Conservation (phyloP, 2,797 vertebrate species). For the Clarias pachynema region DNA sequence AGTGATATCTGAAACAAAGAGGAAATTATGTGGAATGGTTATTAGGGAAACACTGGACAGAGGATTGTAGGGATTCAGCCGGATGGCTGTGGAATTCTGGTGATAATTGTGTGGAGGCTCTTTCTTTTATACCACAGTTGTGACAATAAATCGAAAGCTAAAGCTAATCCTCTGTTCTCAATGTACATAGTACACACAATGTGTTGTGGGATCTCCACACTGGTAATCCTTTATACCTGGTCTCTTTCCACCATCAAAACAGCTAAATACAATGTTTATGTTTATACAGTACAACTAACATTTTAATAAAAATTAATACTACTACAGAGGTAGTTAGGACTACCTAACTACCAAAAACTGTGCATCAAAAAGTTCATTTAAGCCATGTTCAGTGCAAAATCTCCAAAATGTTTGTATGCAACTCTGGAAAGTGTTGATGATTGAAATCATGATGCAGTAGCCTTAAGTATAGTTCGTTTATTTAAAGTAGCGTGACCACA, state of each 20-base stretch:
- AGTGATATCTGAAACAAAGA: not conserved
- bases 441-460: conserved; percentile 76
- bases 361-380: not conserved
- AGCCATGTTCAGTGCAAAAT: not conserved
- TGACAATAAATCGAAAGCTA: not conserved
- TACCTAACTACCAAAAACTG: too few species aligned
- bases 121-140: not conserved
- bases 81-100: not conserved
- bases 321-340: not conserved
- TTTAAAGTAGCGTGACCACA: conserved; percentile 86
- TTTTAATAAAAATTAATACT: not conserved
- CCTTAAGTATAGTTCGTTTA: conserved; percentile 77
- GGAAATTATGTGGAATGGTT: not conserved
- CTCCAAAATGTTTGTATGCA: conserved; percentile 51
- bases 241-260: not conserved
- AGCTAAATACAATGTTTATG: not conserved
- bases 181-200: not conserved
- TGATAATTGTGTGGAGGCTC: not conserved
- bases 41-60: not conserved
- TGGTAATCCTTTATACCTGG: not conserved
- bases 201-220: not conserved
- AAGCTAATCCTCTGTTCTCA: not conserved
- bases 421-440: conserved; percentile 83
- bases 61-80: not conserved
- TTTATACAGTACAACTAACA: not conserved